Percentiles rank a stretch among this genome's conserved stretches.
Evolutionary conservation across 2,888 invertebrate species (phyloP).

Genomic region (Orthonychiurus folsomi): DNA sequence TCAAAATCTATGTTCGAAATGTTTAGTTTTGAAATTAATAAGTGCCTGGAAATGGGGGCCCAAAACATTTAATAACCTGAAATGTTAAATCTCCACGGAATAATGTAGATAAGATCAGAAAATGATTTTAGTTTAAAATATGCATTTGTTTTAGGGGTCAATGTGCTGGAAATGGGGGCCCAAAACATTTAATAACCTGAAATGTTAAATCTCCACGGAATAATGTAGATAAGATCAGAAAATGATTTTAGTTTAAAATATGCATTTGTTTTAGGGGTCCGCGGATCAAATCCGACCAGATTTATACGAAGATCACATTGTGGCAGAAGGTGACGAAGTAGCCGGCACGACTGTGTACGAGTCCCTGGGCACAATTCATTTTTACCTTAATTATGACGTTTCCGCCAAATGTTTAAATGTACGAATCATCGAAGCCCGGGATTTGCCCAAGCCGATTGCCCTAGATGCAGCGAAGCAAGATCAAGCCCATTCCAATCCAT

Average conservation of each 20-base stretch:
- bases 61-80: too few species aligned
- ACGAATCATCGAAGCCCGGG: slow-evolving; percentile 45
- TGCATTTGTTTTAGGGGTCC: slow-evolving; percentile 22
- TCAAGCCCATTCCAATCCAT: slow-evolving; percentile 47
- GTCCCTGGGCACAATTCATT: slow-evolving; percentile 30
- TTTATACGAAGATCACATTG: slow-evolving; percentile 24
- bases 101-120: too few species aligned
- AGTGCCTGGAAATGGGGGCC: too few species aligned
- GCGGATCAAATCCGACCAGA: slow-evolving; percentile 37
- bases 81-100: too few species aligned
- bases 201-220: too few species aligned
- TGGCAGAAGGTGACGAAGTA: slow-evolving; percentile 12
- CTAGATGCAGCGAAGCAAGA: slow-evolving; percentile 43
- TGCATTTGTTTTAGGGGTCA: slow-evolving; percentile 22
- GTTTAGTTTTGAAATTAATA: too few species aligned
- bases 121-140: neutral
- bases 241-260: neutral
- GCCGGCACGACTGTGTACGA: slow-evolving; percentile 22
- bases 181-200: too few species aligned
- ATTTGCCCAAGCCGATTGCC: slow-evolving; percentile 45
- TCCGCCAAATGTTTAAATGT: slow-evolving; percentile 39
- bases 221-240: too few species aligned
- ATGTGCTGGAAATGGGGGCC: too few species aligned
- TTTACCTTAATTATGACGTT: slow-evolving; percentile 32
- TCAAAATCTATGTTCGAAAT: too few species aligned